Conservation (phyloP, 2,888 invertebrate species). For the Lithophane ornitopus region DNA sequence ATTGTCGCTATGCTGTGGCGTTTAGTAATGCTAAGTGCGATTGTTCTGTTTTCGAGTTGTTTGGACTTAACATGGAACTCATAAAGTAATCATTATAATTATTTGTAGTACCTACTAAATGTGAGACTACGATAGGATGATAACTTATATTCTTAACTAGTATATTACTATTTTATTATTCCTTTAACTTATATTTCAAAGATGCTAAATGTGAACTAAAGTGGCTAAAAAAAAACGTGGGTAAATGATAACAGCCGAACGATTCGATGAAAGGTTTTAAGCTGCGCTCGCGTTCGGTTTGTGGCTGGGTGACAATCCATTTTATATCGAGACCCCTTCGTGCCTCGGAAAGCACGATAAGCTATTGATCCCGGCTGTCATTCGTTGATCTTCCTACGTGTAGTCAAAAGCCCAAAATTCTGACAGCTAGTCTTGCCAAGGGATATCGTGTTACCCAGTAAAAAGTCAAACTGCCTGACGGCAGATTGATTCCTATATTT, state of each 20-base stretch:
- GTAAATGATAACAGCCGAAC: neutral
- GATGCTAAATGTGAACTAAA: too few species aligned
- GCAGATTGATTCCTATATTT: neutral
- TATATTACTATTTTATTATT: neutral
- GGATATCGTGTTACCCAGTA: neutral
- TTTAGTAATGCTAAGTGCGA: slow-evolving; percentile 1
- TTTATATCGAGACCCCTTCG: neutral
- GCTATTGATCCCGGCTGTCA: neutral
- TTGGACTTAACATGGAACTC: neutral
- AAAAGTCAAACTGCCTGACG: neutral
- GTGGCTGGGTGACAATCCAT: neutral
- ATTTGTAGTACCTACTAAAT: too few species aligned
- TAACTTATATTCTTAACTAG: too few species aligned
- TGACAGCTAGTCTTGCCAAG: neutral
- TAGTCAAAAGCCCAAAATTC: neutral
- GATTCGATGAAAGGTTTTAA: neutral
- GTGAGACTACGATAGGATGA: too few species aligned
- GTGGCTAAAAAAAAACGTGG: too few species aligned
- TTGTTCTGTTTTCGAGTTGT: neutral
- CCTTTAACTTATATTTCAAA: neutral
- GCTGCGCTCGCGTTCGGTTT: neutral
- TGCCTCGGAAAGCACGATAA: neutral
- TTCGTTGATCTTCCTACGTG: neutral
- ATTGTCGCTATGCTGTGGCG: slow-evolving; percentile 33
- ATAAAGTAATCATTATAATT: too few species aligned